Evolutionary conservation across 2,888 invertebrate genomes (phyloP).

Genomic region (Clitarchus hookeri): DNA sequence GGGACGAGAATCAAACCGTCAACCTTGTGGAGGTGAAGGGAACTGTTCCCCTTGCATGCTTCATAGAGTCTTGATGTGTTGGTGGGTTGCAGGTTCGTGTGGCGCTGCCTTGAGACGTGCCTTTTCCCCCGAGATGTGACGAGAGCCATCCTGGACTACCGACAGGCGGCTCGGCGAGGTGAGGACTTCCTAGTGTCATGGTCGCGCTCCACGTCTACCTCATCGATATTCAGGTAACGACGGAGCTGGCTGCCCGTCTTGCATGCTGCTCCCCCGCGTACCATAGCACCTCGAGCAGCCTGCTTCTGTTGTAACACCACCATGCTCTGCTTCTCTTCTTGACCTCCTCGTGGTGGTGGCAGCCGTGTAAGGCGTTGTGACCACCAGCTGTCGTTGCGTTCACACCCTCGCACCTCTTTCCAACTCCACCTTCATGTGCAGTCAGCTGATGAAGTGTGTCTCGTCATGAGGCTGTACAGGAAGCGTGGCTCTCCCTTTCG

Average conservation of each 20-base stretch:
- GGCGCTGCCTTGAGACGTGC: conserved; percentile 70
- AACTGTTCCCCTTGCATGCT: no score
- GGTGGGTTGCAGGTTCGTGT: conserved; percentile 63
- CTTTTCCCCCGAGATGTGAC: conserved; percentile 76
- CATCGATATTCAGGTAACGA: conserved; percentile 51
- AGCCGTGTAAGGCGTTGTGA: not conserved
- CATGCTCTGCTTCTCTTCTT: no score
- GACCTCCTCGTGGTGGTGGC: not conserved
- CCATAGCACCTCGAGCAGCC: not conserved
- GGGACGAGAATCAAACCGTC: no score
- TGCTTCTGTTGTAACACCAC: no score
- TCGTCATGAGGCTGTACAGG: no score
- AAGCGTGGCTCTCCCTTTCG: no score
- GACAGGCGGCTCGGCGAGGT: conserved; percentile 46
- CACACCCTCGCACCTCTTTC: no score
- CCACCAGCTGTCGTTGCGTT: not conserved
- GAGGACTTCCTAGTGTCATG: conserved; percentile 52
- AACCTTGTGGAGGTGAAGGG: no score
- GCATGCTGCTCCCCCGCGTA: not conserved
- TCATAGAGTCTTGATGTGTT: no score
- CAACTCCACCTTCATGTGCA: no score
- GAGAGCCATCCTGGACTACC: conserved; percentile 64
- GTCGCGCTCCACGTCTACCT: conserved; percentile 53
- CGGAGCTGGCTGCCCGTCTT: not conserved
- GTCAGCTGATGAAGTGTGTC: no score